Conservation (phyloP, 2,113 vertebrate genomes). For the Trichomycterus rosablanca region DNA sequence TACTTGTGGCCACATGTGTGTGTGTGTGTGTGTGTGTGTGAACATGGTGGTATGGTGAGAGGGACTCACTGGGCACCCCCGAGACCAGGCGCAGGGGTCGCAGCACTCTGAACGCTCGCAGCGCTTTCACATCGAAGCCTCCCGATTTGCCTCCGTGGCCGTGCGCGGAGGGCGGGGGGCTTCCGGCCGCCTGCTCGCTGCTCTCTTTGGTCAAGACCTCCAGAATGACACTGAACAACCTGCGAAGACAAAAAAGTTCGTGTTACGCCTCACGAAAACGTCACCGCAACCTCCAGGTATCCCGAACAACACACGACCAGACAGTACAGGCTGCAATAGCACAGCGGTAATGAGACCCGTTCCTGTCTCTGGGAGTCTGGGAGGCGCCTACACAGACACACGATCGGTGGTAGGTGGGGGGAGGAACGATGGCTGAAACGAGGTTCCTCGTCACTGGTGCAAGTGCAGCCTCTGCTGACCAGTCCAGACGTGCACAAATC, state of each 20-base stretch:
- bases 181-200: slow-evolving; percentile 40
- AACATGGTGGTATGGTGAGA: too few relatives aligned
- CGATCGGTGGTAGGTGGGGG: too few relatives aligned
- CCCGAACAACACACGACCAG: too few relatives aligned
- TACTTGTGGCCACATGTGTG: background rate
- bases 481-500: too few relatives aligned
- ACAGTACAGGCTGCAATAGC: too few relatives aligned
- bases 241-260: slow-evolving; percentile 47
- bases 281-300: too few relatives aligned
- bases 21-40: background rate
- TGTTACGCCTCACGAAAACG: background rate
- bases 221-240: slow-evolving; percentile 98
- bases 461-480: too few relatives aligned
- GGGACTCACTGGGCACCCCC: slow-evolving; percentile 95
- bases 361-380: too few relatives aligned
- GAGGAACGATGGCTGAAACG: too few relatives aligned
- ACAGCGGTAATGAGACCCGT: too few relatives aligned
- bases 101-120: slow-evolving; percentile 96
- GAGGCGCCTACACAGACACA: too few relatives aligned
- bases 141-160: slow-evolving; percentile 84
- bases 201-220: slow-evolving; percentile 94
- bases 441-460: too few relatives aligned
- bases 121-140: slow-evolving; percentile 98
- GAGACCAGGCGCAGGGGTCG: slow-evolving; percentile 97
- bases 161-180: slow-evolving; percentile 66